These are phyloP conservation scores for Petromus typicus DNA, from an alignment of 2,113 vertebrate species.

Conservation along the genomic window DNA sequence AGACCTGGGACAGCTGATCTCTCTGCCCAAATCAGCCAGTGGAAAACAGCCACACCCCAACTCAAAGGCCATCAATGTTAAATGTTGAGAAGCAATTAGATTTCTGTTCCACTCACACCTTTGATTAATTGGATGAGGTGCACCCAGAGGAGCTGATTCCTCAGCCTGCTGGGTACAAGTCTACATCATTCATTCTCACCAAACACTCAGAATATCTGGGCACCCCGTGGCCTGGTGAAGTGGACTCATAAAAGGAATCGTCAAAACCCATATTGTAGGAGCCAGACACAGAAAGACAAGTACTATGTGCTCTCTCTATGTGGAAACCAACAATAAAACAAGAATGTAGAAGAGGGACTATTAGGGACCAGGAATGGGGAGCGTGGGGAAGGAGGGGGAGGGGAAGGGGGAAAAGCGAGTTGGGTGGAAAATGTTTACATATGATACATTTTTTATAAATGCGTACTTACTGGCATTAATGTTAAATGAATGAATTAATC, in stretches of 20 bases:
- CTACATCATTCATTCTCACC: not conserved
- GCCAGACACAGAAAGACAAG: not conserved
- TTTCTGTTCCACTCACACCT: not conserved
- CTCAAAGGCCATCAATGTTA: not conserved
- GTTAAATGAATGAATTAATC: not conserved
- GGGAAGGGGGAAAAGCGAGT: not conserved
- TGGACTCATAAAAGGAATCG: not conserved
- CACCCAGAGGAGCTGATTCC: not conserved
- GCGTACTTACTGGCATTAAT: not conserved
- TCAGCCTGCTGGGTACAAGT: not conserved
- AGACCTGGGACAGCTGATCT: not conserved
- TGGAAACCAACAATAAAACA: not conserved
- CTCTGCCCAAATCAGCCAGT: too few species aligned
- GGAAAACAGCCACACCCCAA: not conserved
- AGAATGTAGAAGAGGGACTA: not conserved
- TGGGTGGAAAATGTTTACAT: not conserved
- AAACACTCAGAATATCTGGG: not conserved
- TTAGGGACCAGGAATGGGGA: not conserved
- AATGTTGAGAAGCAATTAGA: too few species aligned
- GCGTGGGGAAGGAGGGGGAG: not conserved
- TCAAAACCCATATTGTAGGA: not conserved
- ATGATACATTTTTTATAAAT: not conserved
- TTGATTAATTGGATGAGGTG: not conserved
- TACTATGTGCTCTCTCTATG: not conserved
- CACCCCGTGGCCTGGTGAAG: not conserved